Evolutionary conservation across 2,797 vertebrate species (phyloP), one percentile per base, ranked within the genome.

Genomic region (Rhynchonycteris naso): DNA sequence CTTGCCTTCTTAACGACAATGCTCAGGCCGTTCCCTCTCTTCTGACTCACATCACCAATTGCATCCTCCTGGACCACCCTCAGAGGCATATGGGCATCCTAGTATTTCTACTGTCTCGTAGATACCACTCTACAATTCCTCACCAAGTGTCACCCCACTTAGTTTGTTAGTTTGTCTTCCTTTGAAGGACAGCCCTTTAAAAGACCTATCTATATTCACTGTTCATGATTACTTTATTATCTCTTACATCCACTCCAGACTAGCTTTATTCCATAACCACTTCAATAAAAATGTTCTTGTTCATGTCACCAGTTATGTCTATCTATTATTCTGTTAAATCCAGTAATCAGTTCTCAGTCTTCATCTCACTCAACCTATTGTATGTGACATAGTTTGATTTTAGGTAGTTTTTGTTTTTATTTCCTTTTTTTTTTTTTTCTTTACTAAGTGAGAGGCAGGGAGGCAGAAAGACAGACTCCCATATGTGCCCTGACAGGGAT

Each of bases 181-280:
- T 91, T 71, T 76, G 66, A 91, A 91, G 56, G 83, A 56, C 35
- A 54, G 15, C 5, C 28, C 35, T 83, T 96, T 79, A 56, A 61
- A 87, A 91, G 63, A 71, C 26, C 30, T 52, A 0, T 72, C 88
- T 52, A 2, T 82, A 43, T 12, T 80, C 61, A 68, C 12, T 21
- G 13, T 28, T 54, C 61, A 68, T 74, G 12, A 79, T 88, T 56
- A 33, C 3, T 82, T 19, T 35, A 1, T 56, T 14, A 33, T 74
- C 86, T 52, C 47, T 95, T n/a, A 71, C 80, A 26, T 22, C 76
- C 12, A 3, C 15, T 72, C 30, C 58, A 87, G 13, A 80, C 14
- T 43, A 38, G 66, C 72, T 38, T 95, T 95, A 43, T 74, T 21
- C 35, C n/a, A 33, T 35, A 56, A 35, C 65, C 80, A 5, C 22